These are phyloP conservation scores for Drosophila suboccidentalis DNA, from an alignment of 2,888 invertebrate species.

Conservation along the genomic window DNA sequence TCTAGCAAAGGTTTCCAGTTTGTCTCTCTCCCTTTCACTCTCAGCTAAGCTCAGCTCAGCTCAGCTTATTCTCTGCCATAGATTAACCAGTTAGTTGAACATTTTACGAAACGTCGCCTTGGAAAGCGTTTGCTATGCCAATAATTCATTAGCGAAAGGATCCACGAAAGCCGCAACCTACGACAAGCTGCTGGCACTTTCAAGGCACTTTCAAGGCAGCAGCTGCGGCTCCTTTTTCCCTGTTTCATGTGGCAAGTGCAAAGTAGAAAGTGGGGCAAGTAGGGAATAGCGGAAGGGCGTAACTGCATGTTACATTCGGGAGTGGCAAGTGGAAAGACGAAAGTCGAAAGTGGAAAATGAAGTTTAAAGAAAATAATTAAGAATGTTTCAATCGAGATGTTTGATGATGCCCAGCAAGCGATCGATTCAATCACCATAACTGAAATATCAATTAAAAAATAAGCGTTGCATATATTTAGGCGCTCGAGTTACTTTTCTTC, in stretches of 20 bases:
- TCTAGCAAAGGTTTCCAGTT: no score
- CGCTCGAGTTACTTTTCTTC: no score
- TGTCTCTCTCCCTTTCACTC: not conserved
- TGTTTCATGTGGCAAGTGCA: constrained; percentile 7
- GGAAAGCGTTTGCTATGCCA: constrained; percentile 29
- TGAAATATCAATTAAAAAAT: no score
- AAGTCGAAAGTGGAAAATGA: not conserved
- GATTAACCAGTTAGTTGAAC: constrained; percentile 46
- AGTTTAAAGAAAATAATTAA: not conserved
- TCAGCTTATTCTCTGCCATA: not conserved
- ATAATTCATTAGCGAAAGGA: constrained; percentile 51
- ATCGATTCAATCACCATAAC: no score
- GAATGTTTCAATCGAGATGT: not conserved
- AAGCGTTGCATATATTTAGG: no score
- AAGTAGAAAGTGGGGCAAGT: not conserved
- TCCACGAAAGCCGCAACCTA: constrained; percentile 22
- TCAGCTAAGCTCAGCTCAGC: no score
- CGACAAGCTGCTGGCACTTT: constrained; percentile 12
- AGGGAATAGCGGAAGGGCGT: constrained; percentile 21
- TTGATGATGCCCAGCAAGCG: no score
- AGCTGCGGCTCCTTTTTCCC: constrained; percentile 4
- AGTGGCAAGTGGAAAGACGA: not conserved
- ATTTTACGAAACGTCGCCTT: constrained; percentile 40
- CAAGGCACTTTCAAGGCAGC: constrained; percentile 18
- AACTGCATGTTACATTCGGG: constrained; percentile 18